phyloP scores from a whole-genome alignment of 2,797 vertebrate species.

The Ctenochaetus hawaiiensis region DNA sequence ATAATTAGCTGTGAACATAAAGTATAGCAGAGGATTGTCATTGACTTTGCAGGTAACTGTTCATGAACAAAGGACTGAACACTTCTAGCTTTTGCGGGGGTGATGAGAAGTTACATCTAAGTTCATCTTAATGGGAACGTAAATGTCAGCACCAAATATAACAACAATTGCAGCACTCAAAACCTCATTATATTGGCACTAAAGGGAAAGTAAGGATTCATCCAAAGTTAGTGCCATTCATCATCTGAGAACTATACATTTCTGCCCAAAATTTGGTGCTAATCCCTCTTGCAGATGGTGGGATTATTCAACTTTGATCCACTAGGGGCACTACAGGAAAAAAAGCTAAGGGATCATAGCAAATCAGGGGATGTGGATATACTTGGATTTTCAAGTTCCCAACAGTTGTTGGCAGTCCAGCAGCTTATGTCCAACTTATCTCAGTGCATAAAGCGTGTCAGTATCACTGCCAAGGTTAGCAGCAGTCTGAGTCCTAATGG shows the following conservation, averaged over 20 bases:
- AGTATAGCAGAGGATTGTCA: not conserved
- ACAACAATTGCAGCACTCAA: not conserved
- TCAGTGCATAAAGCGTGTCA: slow-evolving; percentile 21
- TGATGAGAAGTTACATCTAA: not conserved
- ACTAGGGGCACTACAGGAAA: too few species aligned
- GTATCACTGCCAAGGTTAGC: slow-evolving; percentile 28
- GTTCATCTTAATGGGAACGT: not conserved
- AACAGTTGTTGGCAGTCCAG: not conserved
- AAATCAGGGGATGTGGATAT: slow-evolving; percentile 1
- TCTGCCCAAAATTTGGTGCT: not conserved
- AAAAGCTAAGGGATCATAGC: not conserved
- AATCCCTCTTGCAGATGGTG: not conserved
- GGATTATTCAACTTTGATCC: not conserved
- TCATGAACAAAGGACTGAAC: not conserved
- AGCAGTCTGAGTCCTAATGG: slow-evolving; percentile 21
- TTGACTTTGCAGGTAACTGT: not conserved
- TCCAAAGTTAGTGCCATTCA: not conserved
- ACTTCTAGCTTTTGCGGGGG: not conserved
- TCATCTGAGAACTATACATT: not conserved
- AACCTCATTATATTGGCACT: not conserved
- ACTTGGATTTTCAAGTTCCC: slow-evolving; percentile 10
- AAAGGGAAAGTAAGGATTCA: not conserved
- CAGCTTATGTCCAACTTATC: slow-evolving; percentile 7
- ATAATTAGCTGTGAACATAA: not conserved
- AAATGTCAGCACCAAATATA: not conserved